Evolutionary conservation across 2,113 vertebrate genomes (phyloP), one percentile per base, ranked within the genome.

Genomic region (Vimba vimba): DNA sequence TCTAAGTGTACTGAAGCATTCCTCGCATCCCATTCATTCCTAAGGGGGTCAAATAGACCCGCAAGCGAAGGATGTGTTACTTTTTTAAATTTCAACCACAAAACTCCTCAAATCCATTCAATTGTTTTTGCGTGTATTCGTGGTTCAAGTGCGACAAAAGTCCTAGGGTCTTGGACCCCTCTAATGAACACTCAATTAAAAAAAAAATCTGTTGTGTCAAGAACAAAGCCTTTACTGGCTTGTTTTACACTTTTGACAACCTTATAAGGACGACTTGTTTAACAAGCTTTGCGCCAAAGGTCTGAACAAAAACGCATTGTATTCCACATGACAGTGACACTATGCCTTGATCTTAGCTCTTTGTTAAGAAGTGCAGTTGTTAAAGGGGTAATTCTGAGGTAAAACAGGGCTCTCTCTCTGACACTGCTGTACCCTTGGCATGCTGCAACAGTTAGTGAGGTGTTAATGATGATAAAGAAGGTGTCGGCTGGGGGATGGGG

Each of bases 401-500:
- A 76, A 78, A 81, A 83, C 78, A 89, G 85, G 87, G 75, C 85
- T 92, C 90, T 88, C 89, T 92, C 90, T 89, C 80, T 90, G 90
- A 91, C 79, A 91, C 83, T 84, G 85, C 85, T 82, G 64, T 82
- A 82, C 91, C 86, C 81, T 89, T 88, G 85, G 90, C 57, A 76
- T 50, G 87, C 13, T 12, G 83, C 45, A 85, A 87, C 87, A 23
- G 87, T 92, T 91, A 91, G 91, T 83, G 69, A 88, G 89, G 91
- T 91, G 91, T 91, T 93, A 93, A 93, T 90, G 92, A 91, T 93
- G 91, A 94, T 92, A 85, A 90, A 92, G 89, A 90, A 88, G 88
- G 88, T 88, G 88, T 76, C n/a, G 82, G 89, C 81, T 73, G 79
- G 86, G 78, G 88, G 74, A 80, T 78, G 80, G 71, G 50, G 84